These are phyloP conservation scores for Listronotus oregonensis DNA, from an alignment of 1,140 invertebrate genomes.

Conservation along the genomic window DNA sequence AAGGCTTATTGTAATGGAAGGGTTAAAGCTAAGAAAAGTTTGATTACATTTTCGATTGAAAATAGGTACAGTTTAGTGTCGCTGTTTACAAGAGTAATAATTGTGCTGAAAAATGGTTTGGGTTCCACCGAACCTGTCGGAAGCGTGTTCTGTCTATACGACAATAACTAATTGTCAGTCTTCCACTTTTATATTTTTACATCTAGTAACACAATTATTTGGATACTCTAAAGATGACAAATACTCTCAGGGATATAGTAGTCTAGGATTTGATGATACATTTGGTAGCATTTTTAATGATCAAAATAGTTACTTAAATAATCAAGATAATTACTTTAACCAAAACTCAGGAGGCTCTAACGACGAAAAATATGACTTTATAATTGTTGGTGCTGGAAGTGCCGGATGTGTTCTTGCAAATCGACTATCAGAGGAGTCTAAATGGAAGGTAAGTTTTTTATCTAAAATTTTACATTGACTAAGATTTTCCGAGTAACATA, in stretches of 20 bases:
- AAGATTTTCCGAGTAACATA: too few relatives aligned
- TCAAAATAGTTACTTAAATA: background rate
- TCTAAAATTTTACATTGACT: too few relatives aligned
- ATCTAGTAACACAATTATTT: conserved; percentile 62
- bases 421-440: conserved; percentile 61
- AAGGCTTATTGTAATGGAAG: conserved; percentile 12
- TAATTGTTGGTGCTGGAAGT: conserved; percentile 68
- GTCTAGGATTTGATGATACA: conserved; percentile 14
- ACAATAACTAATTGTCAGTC: conserved; percentile 63
- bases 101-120: conserved; percentile 58
- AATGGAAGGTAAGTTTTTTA: conserved; percentile 58
- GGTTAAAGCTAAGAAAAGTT: conserved; percentile 19
- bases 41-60: background rate
- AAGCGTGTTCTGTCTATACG: conserved; percentile 59
- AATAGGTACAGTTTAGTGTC: conserved; percentile 3
- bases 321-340: background rate
- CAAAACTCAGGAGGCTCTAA: conserved; percentile 15
- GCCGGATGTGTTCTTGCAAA: conserved; percentile 71
- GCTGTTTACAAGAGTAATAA: background rate
- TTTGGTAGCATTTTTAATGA: conserved; percentile 18
- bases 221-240: conserved; percentile 59
- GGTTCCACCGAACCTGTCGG: conserved; percentile 62
- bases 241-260: conserved; percentile 6
- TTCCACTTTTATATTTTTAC: conserved; percentile 62
- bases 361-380: conserved; percentile 58